A percentile compares a stretch with the other conserved stretches of the same genome.
These are phyloP conservation scores for Ectemnius continuus DNA, from an alignment of 2,888 invertebrate genomes.

Conservation along the genomic window DNA sequence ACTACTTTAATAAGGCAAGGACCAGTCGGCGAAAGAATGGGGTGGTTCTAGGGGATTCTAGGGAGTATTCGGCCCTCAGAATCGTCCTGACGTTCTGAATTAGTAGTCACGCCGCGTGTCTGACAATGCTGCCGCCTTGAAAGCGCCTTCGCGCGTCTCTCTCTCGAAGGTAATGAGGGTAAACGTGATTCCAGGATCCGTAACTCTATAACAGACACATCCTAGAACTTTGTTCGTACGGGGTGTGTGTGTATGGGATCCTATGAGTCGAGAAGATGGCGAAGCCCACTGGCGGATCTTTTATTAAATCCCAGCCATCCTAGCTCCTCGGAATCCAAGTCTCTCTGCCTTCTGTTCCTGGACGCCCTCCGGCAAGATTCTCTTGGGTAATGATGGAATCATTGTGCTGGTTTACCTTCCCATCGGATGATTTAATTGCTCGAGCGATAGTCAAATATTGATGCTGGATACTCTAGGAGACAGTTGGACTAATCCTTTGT, in stretches of 20 bases:
- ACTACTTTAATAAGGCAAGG: no score
- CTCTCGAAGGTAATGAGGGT: conserved; percentile 34
- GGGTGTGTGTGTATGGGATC: conserved; percentile 31
- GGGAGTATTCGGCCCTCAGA: neutral
- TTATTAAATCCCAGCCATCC: conserved; percentile 65
- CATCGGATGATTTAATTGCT: neutral
- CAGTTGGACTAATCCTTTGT: no score
- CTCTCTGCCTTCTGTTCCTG: no score
- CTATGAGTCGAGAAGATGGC: conserved; percentile 34
- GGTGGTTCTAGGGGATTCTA: neutral
- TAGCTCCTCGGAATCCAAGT: no score
- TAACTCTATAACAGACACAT: conserved; percentile 12
- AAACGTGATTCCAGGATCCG: conserved; percentile 41
- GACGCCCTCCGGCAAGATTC: no score
- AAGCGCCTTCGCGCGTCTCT: neutral
- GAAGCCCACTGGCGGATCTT: conserved; percentile 61
- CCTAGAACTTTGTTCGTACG: conserved; percentile 34
- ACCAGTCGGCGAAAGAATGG: no score
- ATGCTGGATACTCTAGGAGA: no score
- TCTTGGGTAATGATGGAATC: no score
- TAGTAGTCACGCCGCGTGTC: neutral
- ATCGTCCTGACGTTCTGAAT: no score
- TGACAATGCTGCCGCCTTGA: neutral
- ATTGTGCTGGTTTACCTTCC: no score
- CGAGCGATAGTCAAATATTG: neutral